These are phyloP conservation scores for Rhineura floridana DNA, from an alignment of 2,113 vertebrate genomes.

Conservation along the genomic window DNA sequence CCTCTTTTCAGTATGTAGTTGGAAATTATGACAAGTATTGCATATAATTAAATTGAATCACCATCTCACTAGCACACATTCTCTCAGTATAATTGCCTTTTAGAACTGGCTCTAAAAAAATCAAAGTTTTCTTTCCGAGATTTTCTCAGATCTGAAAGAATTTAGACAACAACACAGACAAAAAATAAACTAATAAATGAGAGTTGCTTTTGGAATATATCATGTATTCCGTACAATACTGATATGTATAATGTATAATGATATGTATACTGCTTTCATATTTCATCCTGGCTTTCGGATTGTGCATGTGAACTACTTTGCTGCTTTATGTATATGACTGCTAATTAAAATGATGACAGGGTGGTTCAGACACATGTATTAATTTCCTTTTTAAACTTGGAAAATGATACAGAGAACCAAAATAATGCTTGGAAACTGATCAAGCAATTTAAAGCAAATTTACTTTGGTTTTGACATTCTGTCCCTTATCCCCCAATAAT, in stretches of 20 bases:
- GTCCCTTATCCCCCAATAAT: neutral
- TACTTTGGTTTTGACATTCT: neutral
- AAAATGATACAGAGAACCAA: neutral
- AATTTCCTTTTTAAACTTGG: constrained; percentile 22
- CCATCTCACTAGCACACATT: neutral
- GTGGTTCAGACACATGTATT: neutral
- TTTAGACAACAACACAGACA: neutral
- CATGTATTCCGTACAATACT: neutral
- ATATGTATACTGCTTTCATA: constrained; percentile 15
- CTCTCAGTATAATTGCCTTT: neutral
- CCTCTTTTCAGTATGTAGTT: neutral
- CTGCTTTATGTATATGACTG: neutral
- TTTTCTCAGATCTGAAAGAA: neutral
- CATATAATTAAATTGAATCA: neutral
- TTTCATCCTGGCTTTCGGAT: neutral
- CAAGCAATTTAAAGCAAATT: neutral
- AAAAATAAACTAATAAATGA: neutral
- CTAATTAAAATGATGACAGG: constrained; percentile 19
- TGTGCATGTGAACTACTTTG: neutral
- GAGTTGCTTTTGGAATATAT: neutral
- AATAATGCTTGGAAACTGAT: neutral
- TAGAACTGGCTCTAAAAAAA: neutral
- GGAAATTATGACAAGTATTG: neutral
- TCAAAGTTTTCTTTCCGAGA: neutral
- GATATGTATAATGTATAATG: neutral